Conservation (phyloP, 2,888 invertebrate genomes). For the Steinernema carpocapsae region DNA sequence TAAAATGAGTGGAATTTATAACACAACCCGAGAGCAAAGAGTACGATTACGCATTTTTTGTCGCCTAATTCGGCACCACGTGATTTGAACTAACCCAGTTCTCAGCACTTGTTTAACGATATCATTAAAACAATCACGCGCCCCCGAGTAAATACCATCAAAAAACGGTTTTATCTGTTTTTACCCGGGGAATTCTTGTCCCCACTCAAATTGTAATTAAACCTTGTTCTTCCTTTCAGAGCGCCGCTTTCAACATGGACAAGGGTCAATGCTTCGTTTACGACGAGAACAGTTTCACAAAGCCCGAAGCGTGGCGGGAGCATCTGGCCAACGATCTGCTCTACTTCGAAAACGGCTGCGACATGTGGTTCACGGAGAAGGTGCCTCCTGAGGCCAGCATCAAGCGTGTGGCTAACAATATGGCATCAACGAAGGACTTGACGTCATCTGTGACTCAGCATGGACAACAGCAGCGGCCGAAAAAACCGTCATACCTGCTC, state of each 20-base stretch:
- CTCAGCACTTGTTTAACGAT: slow-evolving; percentile 14
- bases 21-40: no score
- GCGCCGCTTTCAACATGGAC: slow-evolving; percentile 56
- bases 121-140: slow-evolving; percentile 23
- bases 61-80: slow-evolving; percentile 2
- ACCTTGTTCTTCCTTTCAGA: slow-evolving; percentile 46
- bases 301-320: slow-evolving; percentile 57
- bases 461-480: slow-evolving; percentile 6
- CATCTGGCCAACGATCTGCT: slow-evolving; percentile 51
- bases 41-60: slow-evolving; percentile 15
- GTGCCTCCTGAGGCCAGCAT: slow-evolving; percentile 7
- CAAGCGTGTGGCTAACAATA: neutral
- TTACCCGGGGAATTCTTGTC: neutral
- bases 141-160: slow-evolving; percentile 21
- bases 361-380: slow-evolving; percentile 34
- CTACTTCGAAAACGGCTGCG: slow-evolving; percentile 66
- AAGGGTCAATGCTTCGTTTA: slow-evolving; percentile 58
- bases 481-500: slow-evolving; percentile 31
- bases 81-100: slow-evolving; percentile 7
- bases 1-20: no score
- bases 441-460: neutral
- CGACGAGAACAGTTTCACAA: slow-evolving; percentile 56
- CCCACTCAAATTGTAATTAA: neutral
- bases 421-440: neutral
- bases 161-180: neutral